Evolutionary conservation across 2,888 invertebrate species (phyloP).

Genomic region (Euclidia mi): DNA sequence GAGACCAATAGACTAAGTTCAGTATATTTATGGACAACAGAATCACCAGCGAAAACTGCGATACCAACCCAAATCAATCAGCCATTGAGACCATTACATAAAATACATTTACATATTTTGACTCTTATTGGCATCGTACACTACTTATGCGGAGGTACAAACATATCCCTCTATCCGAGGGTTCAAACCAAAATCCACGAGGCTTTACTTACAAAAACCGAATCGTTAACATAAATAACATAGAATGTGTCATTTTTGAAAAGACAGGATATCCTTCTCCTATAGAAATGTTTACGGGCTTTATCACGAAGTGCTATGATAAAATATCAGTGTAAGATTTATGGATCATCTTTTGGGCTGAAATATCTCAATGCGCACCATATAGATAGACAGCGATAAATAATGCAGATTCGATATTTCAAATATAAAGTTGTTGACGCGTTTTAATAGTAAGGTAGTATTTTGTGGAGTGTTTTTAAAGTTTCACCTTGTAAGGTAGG

Average conservation of each 20-base stretch:
- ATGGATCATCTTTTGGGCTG: conserved; percentile 29
- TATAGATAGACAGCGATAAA: conserved; percentile 11
- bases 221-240: conserved; percentile 47
- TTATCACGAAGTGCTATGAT: conserved; percentile 29
- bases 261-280: conserved; percentile 39
- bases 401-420: neutral
- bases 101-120: conserved; percentile 10
- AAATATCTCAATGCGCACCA: conserved; percentile 27
- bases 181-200: conserved; percentile 12
- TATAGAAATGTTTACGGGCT: conserved; percentile 40
- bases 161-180: conserved; percentile 8
- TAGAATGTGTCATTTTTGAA: conserved; percentile 29
- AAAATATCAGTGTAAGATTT: conserved; percentile 40
- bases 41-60: too few relatives aligned
- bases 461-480: conserved; percentile 1
- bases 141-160: conserved; percentile 23
- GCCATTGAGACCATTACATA: conserved; percentile 10
- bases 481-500: neutral
- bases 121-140: conserved; percentile 7
- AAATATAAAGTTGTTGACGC: neutral
- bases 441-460: neutral
- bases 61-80: conserved; percentile 1
- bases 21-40: too few relatives aligned
- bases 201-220: too few relatives aligned
- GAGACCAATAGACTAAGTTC: too few relatives aligned